phyloP scores from a whole-genome alignment of 2,797 vertebrate species.

The Etheostoma perlongum region DNA sequence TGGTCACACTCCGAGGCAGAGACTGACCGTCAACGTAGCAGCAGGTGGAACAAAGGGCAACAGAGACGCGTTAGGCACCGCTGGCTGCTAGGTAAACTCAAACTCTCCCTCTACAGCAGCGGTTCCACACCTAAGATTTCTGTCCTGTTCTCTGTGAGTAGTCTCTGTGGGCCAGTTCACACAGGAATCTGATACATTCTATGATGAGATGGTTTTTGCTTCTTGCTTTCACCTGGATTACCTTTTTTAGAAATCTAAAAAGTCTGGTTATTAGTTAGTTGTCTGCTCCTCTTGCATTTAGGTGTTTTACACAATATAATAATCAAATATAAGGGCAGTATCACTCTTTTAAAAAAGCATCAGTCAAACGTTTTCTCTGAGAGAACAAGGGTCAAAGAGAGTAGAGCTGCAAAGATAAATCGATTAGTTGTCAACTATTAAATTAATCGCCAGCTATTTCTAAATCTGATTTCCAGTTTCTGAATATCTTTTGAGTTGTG shows the following conservation, averaged over 20 bases:
- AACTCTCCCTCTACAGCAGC: neutral
- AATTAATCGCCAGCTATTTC: too few species aligned
- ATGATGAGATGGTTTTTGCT: neutral
- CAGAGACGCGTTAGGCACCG: conserved; percentile 8
- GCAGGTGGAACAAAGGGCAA: conserved; percentile 43
- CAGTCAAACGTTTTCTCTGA: neutral
- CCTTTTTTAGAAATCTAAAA: neutral
- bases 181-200: neutral
- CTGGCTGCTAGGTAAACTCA: neutral
- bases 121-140: neutral
- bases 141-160: neutral
- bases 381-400: neutral
- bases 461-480: too few species aligned
- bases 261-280: neutral
- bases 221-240: neutral
- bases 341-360: neutral
- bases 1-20: conserved; percentile 72
- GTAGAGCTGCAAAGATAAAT: too few species aligned
- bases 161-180: neutral
- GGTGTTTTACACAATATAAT: neutral
- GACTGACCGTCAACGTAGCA: conserved; percentile 64
- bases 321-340: neutral
- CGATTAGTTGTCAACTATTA: too few species aligned
- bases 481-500: too few species aligned
- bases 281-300: neutral